These are phyloP conservation scores for Fissipunctia ypsillon DNA, from an alignment of 2,888 invertebrate species.

Conservation along the genomic window DNA sequence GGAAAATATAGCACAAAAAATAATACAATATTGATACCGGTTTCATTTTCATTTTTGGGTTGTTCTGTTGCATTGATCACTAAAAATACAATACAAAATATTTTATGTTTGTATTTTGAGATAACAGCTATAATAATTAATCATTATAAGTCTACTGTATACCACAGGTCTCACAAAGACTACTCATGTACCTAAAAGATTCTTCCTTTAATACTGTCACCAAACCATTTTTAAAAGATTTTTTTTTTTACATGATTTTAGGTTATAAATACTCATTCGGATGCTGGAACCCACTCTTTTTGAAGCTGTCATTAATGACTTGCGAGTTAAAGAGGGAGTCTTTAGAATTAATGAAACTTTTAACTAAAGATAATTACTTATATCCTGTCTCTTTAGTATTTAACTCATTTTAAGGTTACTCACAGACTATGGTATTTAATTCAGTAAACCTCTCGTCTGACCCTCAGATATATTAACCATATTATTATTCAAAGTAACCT, in stretches of 20 bases:
- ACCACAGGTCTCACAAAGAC: not conserved
- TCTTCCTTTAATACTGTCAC: not conserved
- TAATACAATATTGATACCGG: not conserved
- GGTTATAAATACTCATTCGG: constrained; percentile 1
- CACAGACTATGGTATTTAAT: not conserved
- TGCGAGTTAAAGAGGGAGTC: not conserved
- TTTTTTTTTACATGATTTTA: constrained; percentile 12
- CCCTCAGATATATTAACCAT: not conserved
- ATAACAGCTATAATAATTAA: not conserved
- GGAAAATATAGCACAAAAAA: not conserved
- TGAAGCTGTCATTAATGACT: not conserved
- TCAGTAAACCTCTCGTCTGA: not conserved
- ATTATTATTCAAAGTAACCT: not conserved
- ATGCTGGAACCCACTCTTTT: not conserved
- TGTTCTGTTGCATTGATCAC: not conserved
- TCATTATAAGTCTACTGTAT: not conserved
- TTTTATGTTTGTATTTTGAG: not conserved
- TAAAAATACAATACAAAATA: not conserved
- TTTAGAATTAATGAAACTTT: too few species aligned
- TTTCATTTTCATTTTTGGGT: not conserved
- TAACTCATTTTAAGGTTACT: constrained; percentile 1
- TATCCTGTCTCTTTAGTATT: not conserved
- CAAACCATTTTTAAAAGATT: not conserved
- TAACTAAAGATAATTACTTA: too few species aligned
- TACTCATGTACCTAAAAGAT: not conserved